These are phyloP conservation scores for Motacilla tschutschensis DNA, from an alignment of 2,113 vertebrate species.

Conservation along the genomic window DNA sequence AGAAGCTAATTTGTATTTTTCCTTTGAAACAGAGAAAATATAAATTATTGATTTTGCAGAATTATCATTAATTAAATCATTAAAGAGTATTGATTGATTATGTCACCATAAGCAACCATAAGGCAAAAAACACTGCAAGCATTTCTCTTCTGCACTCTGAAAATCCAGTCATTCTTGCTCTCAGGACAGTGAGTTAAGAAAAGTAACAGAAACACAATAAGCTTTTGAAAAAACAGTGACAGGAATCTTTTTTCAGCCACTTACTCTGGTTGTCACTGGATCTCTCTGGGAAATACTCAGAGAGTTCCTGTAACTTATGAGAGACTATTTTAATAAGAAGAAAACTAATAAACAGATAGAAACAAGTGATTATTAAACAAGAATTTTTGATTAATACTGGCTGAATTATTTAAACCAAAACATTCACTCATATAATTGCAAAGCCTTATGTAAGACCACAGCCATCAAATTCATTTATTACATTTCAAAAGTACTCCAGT, in stretches of 20 bases:
- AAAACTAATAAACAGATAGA: conserved; percentile 15
- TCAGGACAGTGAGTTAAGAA: neutral
- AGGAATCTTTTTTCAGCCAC: neutral
- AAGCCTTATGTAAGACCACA: neutral
- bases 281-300: neutral
- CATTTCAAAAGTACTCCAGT: neutral
- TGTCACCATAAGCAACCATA: neutral
- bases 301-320: neutral
- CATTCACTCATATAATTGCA: neutral
- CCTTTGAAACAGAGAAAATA: neutral
- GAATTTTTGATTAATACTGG: conserved; percentile 48
- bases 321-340: neutral
- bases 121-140: neutral
- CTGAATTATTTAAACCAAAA: conserved; percentile 57
- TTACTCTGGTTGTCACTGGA: neutral
- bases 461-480: neutral
- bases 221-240: neutral
- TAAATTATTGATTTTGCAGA: neutral
- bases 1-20: neutral
- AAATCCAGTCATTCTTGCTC: neutral
- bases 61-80: neutral
- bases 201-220: neutral
- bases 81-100: neutral
- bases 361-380: neutral
- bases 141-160: neutral